phyloP scores from a whole-genome alignment of 2,888 invertebrate species.

The Caenorhabditis sp. region DNA sequence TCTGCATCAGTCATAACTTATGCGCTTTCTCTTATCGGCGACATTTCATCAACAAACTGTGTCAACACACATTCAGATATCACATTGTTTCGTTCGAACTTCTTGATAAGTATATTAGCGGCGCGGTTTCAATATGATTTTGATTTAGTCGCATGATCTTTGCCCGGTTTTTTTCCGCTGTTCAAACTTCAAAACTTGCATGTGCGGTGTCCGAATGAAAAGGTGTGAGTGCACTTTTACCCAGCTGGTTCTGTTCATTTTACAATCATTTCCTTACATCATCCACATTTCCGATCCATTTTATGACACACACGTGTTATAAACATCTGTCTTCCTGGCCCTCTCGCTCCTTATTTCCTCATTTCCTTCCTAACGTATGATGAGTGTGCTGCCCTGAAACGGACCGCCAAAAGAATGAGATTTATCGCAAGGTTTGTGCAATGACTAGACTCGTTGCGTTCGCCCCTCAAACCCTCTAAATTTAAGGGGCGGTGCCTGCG shows the following conservation, averaged over 20 bases:
- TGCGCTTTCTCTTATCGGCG: not conserved
- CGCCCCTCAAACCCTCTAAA: not conserved
- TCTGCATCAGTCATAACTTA: not conserved
- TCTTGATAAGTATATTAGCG: not conserved
- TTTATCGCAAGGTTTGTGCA: not conserved
- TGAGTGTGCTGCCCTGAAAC: not conserved
- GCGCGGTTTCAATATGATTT: too few species aligned
- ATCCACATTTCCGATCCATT: conserved; percentile 7
- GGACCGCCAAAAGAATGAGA: conserved; percentile 12
- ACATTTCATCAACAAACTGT: not conserved
- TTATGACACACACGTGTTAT: conserved; percentile 28
- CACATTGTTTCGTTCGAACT: not conserved
- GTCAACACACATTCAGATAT: not conserved
- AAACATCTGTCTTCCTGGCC: conserved; percentile 27
- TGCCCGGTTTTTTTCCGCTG: not conserved
- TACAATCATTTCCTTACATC: conserved; percentile 1
- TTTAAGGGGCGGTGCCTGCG: not conserved
- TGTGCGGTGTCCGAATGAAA: not conserved
- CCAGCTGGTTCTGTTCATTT: too few species aligned
- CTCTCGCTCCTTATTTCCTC: conserved; percentile 2
- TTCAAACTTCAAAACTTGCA: not conserved
- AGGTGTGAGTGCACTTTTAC: conserved; percentile 2
- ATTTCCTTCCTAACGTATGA: conserved; percentile 22
- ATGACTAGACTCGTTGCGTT: not conserved
- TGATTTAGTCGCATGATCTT: not conserved